These are phyloP conservation scores for Acromyrmex echinatior DNA, from an alignment of 1,140 invertebrate species.

Conservation along the genomic window DNA sequence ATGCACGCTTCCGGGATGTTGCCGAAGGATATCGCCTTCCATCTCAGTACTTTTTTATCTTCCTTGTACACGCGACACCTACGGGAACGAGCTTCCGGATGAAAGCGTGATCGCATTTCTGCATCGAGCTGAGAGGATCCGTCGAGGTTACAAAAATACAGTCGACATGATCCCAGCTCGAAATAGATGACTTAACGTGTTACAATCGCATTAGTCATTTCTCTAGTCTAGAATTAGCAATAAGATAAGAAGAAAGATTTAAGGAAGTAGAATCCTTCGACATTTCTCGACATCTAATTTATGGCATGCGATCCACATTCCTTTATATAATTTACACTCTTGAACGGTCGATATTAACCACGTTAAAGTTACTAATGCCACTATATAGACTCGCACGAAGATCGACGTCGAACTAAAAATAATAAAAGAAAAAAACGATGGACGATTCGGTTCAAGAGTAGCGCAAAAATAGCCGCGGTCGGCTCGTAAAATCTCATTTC, in stretches of 20 bases:
- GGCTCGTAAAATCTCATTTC: slow-evolving; percentile 64
- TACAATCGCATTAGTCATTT: background rate
- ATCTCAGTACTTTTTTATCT: slow-evolving; percentile 67
- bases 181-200: slow-evolving; percentile 33
- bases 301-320: slow-evolving; percentile 10
- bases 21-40: slow-evolving; percentile 61
- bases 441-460: slow-evolving; percentile 23
- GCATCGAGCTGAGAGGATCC: slow-evolving; percentile 39
- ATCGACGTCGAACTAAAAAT: background rate
- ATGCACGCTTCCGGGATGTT: slow-evolving; percentile 69
- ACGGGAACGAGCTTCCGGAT: slow-evolving; percentile 27
- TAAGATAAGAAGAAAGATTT: background rate
- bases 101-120: slow-evolving; percentile 64
- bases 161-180: background rate
- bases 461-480: slow-evolving; percentile 1
- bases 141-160: slow-evolving; percentile 14
- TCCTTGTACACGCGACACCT: slow-evolving; percentile 62
- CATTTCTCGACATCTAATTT: slow-evolving; percentile 13
- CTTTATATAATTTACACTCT: background rate
- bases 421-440: slow-evolving; percentile 25
- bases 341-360: background rate
- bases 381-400: background rate
- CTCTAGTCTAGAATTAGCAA: slow-evolving; percentile 7
- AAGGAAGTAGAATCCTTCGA: background rate
- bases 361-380: background rate